Conservation (phyloP, 2,888 invertebrate species). For the Cerceris ruficornis region DNA sequence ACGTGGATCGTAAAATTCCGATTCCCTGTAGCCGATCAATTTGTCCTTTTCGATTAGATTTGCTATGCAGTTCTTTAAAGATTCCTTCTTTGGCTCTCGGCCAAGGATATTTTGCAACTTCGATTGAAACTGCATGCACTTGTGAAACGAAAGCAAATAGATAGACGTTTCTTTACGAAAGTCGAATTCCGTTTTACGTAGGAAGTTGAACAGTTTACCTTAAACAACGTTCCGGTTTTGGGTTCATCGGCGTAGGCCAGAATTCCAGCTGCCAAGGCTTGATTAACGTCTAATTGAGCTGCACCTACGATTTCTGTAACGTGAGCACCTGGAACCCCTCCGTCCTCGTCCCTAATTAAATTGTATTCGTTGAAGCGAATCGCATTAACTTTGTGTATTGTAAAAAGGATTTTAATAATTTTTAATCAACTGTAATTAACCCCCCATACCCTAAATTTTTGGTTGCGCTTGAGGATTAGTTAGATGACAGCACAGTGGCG, state of each 20-base stretch:
- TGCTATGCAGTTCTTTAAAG: conserved; percentile 62
- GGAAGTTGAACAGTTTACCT: conserved; percentile 53
- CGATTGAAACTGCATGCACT: conserved; percentile 73
- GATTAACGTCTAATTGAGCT: conserved; percentile 66
- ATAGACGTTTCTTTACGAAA: not conserved
- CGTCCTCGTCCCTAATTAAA: conserved; percentile 82
- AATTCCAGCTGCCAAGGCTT: conserved; percentile 71
- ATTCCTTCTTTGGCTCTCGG: conserved; percentile 65
- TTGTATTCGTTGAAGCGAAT: not conserved
- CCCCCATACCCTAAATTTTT: too few species aligned
- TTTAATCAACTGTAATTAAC: too few species aligned
- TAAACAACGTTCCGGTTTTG: conserved; percentile 68
- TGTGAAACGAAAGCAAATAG: not conserved
- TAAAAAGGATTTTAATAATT: too few species aligned
- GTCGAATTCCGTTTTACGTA: not conserved
- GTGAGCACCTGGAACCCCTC: conserved; percentile 81
- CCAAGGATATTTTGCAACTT: conserved; percentile 68
- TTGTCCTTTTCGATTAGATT: conserved; percentile 60
- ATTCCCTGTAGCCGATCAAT: conserved; percentile 68
- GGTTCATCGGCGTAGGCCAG: conserved; percentile 72
- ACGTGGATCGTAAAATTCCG: conserved; percentile 67
- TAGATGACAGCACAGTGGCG: too few species aligned
- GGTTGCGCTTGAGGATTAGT: too few species aligned
- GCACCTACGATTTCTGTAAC: conserved; percentile 75
- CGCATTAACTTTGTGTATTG: not conserved